Evolutionary conservation across 2,888 invertebrate species (phyloP), one percentile per base, ranked within the genome.

Genomic region (Cephus sareptanus): DNA sequence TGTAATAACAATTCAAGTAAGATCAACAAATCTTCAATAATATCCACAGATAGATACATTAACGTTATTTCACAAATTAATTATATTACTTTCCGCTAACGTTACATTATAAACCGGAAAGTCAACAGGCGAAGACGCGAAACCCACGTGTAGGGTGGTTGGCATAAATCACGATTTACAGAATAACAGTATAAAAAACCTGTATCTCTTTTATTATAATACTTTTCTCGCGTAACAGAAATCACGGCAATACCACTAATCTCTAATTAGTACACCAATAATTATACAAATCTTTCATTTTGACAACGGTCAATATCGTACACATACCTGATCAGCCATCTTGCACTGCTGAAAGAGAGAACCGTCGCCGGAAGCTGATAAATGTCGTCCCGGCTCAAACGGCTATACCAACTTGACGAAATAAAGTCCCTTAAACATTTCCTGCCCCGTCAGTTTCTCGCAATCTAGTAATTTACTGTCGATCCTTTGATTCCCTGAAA

Each of bases 301-400:
- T 78, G 75, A 77, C 79, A 75, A 76, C 76, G 69, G 76, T 76
- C 70, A 82, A 82, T 79, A 77, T 77, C 78, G 77, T 81, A 80
- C 80, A 93, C 95, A 91, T 94, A 96, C 96, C 95, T 96, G 96
- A 92, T 96, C 96, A 93, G 96, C 96, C 96, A 96, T 96, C 92
- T 95, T 95, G 94, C 92, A 93, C 92, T 92, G 92, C 89, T 92
- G 92, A 93, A 94, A 94, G 93, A 89, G 83, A 84, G 80, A 77
- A 69, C 37, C 69, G 69, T 70, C 69, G 77, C 80, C 83, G 84
- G 84, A 84, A 81, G 79, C 69, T 34, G 23, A 69, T 15, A 73
- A 69, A 69, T 76, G 69, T 76, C 68, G 34, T 37, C 33, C 13
- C 9, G 71, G 1, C 1, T 34, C 6, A 77, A 74, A 34, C 68